These are phyloP conservation scores for Amphiduros pacificus DNA, from an alignment of 2,888 invertebrate genomes.

Conservation along the genomic window DNA sequence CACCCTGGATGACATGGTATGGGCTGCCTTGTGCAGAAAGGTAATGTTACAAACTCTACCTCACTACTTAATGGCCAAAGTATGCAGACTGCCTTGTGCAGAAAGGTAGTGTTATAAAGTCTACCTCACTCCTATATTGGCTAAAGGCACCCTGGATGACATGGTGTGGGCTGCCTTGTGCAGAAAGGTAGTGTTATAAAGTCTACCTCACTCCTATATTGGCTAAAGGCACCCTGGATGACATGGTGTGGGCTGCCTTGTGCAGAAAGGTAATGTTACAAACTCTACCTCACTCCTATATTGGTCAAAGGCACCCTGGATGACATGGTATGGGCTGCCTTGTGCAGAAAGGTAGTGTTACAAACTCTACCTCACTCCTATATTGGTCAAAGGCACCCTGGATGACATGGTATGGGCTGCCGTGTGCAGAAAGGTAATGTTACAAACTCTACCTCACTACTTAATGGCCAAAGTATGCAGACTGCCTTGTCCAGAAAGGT, in stretches of 20 bases:
- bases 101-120: constrained; percentile 53
- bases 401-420: constrained; percentile 57
- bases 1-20: constrained; percentile 57
- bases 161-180: constrained; percentile 55
- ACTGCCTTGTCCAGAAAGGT: background rate
- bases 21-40: constrained; percentile 52
- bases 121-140: constrained; percentile 54
- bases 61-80: constrained; percentile 55
- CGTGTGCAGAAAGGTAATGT: constrained; percentile 45
- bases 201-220: constrained; percentile 55
- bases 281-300: too few relatives aligned
- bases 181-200: constrained; percentile 44
- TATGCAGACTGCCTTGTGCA: constrained; percentile 53
- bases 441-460: background rate
- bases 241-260: constrained; percentile 55
- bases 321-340: constrained; percentile 55
- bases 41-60: constrained; percentile 47
- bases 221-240: constrained; percentile 55
- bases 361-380: too few relatives aligned
- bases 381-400: constrained; percentile 52
- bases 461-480: background rate
- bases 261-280: constrained; percentile 49
- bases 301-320: constrained; percentile 55
- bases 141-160: constrained; percentile 55
- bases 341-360: constrained; percentile 50